Conservation (phyloP, 2,113 vertebrate genomes). For the Anoplopoma fimbria region DNA sequence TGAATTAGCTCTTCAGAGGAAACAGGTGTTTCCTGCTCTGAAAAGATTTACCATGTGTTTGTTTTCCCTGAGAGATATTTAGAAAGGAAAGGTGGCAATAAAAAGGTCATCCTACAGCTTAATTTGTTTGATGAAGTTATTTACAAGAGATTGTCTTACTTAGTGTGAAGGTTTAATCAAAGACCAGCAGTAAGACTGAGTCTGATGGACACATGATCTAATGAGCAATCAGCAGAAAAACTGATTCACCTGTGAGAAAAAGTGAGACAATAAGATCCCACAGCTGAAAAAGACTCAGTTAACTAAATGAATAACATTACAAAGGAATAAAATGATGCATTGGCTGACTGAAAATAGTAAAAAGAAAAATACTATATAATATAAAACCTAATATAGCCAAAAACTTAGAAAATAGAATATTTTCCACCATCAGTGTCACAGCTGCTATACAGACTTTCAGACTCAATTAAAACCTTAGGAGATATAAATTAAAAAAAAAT, state of each 20-base stretch:
- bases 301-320: neutral
- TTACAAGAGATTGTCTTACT: too few relatives aligned
- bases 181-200: neutral
- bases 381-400: neutral
- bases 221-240: conserved; percentile 16
- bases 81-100: neutral
- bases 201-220: neutral
- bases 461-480: too few relatives aligned
- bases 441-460: too few relatives aligned
- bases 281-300: neutral
- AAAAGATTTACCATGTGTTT: neutral
- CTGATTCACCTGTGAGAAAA: neutral
- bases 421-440: too few relatives aligned
- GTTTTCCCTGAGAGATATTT: neutral
- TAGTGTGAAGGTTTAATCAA: neutral
- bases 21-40: conserved; percentile 25
- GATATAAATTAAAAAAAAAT: too few relatives aligned
- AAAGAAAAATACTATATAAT: neutral
- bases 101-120: neutral
- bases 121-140: too few relatives aligned
- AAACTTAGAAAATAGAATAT: too few relatives aligned
- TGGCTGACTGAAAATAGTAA: neutral
- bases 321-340: neutral
- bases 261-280: neutral
- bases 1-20: conserved; percentile 33